Percentiles rank a stretch among this genome's conserved stretches.
These are phyloP conservation scores for Umimayanthus kanabou DNA, from an alignment of 92 coral and sea anemone species.

Conservation along the genomic window DNA sequence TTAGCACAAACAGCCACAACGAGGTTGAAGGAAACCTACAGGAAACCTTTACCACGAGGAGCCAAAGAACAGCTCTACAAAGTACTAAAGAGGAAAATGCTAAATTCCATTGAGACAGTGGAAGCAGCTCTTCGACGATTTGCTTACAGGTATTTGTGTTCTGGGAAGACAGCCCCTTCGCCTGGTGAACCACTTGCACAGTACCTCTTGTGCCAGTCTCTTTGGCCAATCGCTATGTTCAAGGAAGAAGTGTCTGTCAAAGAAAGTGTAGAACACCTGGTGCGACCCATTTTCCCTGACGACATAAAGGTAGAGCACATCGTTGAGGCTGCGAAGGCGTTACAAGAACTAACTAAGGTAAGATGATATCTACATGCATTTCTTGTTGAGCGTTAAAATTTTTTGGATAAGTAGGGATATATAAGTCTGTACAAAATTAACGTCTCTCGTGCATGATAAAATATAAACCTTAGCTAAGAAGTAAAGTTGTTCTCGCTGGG, in stretches of 20 bases:
- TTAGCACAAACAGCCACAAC: conserved; percentile 30
- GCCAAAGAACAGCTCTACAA: conserved; percentile 2
- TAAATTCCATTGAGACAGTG: conserved; percentile 12
- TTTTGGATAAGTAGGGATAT: too few species aligned
- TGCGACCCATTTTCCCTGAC: conserved; percentile 3
- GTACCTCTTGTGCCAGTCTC: conserved; percentile 23
- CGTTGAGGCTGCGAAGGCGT: background rate
- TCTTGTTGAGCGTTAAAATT: too few species aligned
- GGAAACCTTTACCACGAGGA: conserved; percentile 15
- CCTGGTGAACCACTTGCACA: conserved; percentile 17
- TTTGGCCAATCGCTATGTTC: conserved; percentile 36
- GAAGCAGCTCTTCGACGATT: conserved; percentile 44
- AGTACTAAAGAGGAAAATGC: conserved; percentile 15
- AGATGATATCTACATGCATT: background rate
- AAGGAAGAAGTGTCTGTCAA: background rate
- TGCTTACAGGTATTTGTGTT: conserved; percentile 38
- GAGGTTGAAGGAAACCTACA: conserved; percentile 29
- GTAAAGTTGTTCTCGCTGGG: too few species aligned
- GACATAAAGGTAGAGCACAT: conserved; percentile 16
- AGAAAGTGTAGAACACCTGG: background rate
- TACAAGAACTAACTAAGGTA: conserved; percentile 19
- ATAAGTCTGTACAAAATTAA: background rate
- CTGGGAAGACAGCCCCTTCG: conserved; percentile 20
- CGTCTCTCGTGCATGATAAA: too few species aligned
- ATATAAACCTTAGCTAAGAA: too few species aligned